Conservation (phyloP, 2,113 vertebrate species). For the Pteronura brasiliensis region DNA sequence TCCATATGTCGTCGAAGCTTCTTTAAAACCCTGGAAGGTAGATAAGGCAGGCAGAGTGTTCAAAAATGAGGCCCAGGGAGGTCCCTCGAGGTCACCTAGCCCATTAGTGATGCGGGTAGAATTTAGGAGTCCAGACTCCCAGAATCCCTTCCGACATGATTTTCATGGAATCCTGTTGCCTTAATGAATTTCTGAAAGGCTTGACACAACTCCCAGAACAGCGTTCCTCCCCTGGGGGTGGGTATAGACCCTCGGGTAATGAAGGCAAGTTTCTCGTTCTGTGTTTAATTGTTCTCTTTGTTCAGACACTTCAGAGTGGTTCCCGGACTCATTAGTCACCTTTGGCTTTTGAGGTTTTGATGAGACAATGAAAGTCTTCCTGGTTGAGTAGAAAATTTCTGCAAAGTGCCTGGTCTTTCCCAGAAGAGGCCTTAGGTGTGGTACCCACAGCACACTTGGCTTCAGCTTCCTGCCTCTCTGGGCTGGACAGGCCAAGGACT, state of each 20-base stretch:
- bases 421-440: constrained; percentile 56
- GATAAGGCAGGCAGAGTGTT: background rate
- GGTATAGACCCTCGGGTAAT: background rate
- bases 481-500: background rate
- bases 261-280: background rate
- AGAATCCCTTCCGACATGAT: rapidly evolving
- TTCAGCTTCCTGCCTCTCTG: background rate
- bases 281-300: background rate
- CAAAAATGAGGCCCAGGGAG: background rate
- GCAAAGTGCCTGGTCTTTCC: constrained; percentile 42
- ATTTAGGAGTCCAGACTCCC: background rate
- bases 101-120: background rate
- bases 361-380: constrained; percentile 50
- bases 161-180: background rate
- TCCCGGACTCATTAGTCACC: constrained; percentile 62
- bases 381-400: constrained; percentile 17
- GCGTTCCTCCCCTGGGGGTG: background rate
- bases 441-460: rapidly evolving
- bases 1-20: background rate
- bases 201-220: background rate
- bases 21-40: background rate
- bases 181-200: background rate
- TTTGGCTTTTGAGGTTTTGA: constrained; percentile 59
- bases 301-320: background rate
- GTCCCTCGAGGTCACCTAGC: rapidly evolving